Base-by-base conservation (phyloP, 2,797 vertebrate genomes). In the Macrochelys suwanniensis region DNA sequence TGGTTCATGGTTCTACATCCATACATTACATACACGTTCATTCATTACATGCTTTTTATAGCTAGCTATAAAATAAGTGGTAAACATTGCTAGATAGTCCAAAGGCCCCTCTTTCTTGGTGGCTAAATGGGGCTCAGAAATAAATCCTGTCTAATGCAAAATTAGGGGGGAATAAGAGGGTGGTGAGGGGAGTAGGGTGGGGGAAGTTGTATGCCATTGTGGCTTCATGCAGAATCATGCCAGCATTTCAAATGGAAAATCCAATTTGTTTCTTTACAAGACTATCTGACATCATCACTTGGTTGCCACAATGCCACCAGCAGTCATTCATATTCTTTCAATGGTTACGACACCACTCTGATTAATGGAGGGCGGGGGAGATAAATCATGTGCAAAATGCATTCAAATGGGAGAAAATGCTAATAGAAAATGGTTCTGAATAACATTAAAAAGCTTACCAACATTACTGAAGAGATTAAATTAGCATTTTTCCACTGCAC, bases 401-500 rank as follows among this genome's bases (percentile, higher is more conserved):
- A 94, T 74, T 84, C 50, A 82, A 26, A 87, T 28, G 5, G 15
- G 82, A 59, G 79, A 93, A 82, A 95, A 96, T 86, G 84, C 33
- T 71, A 96, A 92, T 79, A 84, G 37, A 65, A 65, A 82, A 11
- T 25, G 11, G 2, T 68, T 88, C 51, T 87, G 79, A 93, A 96
- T 85, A 5, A 37, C 92, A 95, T 82, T 78, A 93, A 65, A 92
- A 92, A 94, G 49, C 47, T 91, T 71, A 92, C 57, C 76, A 92
- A 92, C 57, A 81, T 84, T 87, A 89, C 79, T 1, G 19, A 93
- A 86, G 11, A 85, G 85, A 88, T 93, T 77, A 95, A 94, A 96
- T 94, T 91, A 94, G 47, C 88, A 91, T 96, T 96, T 85, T 95
- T 93, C 89, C 86, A 82, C 90, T 96, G 91, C 37, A 87, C 91